phyloP scores from a whole-genome alignment of 30 jellyfish, hydroid and myxozoan genomes.

The Hydra vulgaris region DNA sequence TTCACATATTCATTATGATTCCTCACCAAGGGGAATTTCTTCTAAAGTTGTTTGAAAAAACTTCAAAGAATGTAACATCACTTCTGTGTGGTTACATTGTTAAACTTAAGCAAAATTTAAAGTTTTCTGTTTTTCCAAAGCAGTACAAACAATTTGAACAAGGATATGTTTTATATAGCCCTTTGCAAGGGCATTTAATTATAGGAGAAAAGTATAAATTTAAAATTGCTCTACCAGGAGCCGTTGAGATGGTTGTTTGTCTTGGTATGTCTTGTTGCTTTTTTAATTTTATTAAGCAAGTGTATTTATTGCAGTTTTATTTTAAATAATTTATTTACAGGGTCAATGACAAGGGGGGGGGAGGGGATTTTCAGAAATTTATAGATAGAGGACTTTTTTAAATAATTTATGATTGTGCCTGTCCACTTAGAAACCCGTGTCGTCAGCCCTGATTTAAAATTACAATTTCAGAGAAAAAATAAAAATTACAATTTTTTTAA shows the following conservation, averaged over 20 bases:
- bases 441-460: no score
- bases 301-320: no score
- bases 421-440: no score
- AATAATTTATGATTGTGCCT: no score
- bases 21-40: slow-evolving; percentile 40
- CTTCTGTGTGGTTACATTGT: slow-evolving; percentile 23
- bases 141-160: slow-evolving; percentile 41
- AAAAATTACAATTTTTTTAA: no score
- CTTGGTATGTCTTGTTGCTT: slow-evolving; percentile 26
- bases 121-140: slow-evolving; percentile 36
- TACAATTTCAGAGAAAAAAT: no score
- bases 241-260: slow-evolving; percentile 44
- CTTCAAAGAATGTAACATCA: slow-evolving; percentile 10
- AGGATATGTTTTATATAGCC: slow-evolving; percentile 44
- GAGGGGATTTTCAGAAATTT: no score
- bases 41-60: slow-evolving; percentile 39
- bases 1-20: slow-evolving; percentile 26
- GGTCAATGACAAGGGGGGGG: no score
- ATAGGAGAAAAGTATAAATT: slow-evolving; percentile 16
- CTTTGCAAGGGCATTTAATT: slow-evolving; percentile 36
- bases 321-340: no score
- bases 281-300: no score
- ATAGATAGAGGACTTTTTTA: no score
- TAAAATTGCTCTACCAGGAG: slow-evolving; percentile 29
- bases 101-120: background rate